Base-by-base conservation (phyloP, 1,140 invertebrate genomes). In the Phortica variegata region DNA sequence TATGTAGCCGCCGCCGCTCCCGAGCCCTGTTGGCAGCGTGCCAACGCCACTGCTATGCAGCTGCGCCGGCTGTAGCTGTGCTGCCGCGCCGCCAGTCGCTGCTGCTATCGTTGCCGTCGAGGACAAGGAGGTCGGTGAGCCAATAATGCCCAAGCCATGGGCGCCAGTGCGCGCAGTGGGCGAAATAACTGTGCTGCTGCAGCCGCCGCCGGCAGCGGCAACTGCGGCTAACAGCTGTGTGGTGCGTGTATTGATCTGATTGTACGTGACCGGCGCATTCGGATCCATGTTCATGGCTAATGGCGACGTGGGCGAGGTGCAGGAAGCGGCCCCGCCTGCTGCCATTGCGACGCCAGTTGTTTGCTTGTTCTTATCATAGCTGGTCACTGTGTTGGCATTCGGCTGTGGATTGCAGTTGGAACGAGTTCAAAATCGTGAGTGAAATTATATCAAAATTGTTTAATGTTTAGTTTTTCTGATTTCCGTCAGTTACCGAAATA, bases 171-270 rank as follows among this genome's bases (percentile, higher is more conserved):
- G 43, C 65, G 58, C 47, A 61, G 52, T 69, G 44, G 65, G 58
- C 44, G 65, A 71, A 31, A 70, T 69, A 23, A 69, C 65, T 32
- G 61, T 61, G 45, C 60, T 69, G 65, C 65, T 69, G 57, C 63
- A 69, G 3, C 60, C 65, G 2, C 63, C 63, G 3, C 63, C 63
- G 6, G 52, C 57, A 3, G 60, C 63, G 2, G 60, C 65, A n/a
- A 68, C 63, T 8, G 63, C 63, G 12, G 63, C 63, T 51, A 68
- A 13, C 7, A 71, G 53, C 37, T 72, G 65, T 6, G 68, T 62
- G 8, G 68, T 47, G 36, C 73, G 69, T 15, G 69, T 46, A 23
- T 58, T 73, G 43, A 73, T 73, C 49, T 73, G 69, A 61, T 70
- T 73, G 49, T 68, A 73, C 51, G 57, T 65, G 56, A 68, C 55